Evolutionary conservation across 2,797 vertebrate species (phyloP), one percentile per base, ranked within the genome.

Genomic region (Hylomyscus alleni): DNA sequence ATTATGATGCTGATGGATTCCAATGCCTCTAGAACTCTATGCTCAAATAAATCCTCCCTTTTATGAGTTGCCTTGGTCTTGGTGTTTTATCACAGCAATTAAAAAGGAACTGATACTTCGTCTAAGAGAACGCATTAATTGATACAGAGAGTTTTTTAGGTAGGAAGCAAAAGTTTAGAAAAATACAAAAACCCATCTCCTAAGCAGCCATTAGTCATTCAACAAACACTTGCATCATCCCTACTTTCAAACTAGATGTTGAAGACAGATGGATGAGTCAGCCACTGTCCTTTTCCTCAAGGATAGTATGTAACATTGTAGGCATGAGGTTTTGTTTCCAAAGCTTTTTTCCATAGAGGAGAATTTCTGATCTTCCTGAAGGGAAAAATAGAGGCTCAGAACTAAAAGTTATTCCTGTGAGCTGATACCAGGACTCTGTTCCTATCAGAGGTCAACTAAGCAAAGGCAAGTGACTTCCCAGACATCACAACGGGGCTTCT

Each of bases 161-260:
- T 77, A 78, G 73, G 73, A 92, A 81, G 26, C 60, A 94, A 90
- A 90, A 9, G 17, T 93, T 92, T 83, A 93, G 76, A 90, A 31
- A 93, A 95, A 87, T 78, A 34, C 14, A 90, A 94, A 96, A 29
- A n/a, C 15, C 34, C 29, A 62, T 94, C 44, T 88, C 52, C 52
- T 95, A 78, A 52, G 90, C 87, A 34, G 29, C 14, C 88, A 92
- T 65, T 84, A 84, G 52, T 93, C 97, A 95, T 95, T 85, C 84
- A 92, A 82, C 81, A 95, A 93, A 94, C 47, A 88, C 86, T 76
- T 77, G n/a, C n/a, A 67, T 50, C 73, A 75, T 83, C 44, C 40
- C 78, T 94, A 89, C 47, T 92, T 95, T 50, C 60, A 95, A 95
- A 92, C 26, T 52, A 76, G 89, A 84, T 65, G 44, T 44, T 69